Conservation (phyloP, 2,888 invertebrate genomes). For the Germaria angustata region DNA sequence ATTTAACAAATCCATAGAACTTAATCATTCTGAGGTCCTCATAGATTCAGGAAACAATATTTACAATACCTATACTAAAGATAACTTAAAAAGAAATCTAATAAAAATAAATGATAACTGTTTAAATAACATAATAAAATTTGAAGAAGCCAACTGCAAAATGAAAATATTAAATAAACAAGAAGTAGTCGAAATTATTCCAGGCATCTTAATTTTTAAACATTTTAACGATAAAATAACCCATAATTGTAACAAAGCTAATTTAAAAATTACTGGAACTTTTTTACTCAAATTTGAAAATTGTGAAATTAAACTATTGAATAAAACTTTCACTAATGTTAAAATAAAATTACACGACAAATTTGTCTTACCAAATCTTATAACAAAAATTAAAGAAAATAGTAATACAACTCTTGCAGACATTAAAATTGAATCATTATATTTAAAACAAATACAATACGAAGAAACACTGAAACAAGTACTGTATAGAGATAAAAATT, state of each 20-base stretch:
- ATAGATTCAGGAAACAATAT: constrained; percentile 2
- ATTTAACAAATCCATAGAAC: neutral
- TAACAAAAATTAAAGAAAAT: neutral
- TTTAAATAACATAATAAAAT: neutral
- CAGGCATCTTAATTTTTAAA: neutral
- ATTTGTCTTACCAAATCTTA: neutral
- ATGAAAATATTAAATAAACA: neutral
- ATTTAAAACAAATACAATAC: constrained; percentile 1
- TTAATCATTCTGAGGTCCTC: neutral
- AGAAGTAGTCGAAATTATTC: neutral
- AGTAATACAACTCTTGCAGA: constrained; percentile 1
- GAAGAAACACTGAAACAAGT: neutral
- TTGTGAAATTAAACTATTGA: neutral
- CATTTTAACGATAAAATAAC: neutral
- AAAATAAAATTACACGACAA: neutral
- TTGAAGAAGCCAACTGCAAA: neutral
- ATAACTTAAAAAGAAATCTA: too few relatives aligned
- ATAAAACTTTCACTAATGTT: neutral
- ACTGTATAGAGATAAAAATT: neutral
- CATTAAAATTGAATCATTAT: constrained; percentile 9
- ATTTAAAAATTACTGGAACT: neutral
- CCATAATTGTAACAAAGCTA: neutral
- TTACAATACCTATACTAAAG: neutral
- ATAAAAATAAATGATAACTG: neutral
- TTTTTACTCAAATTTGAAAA: neutral